Conservation (phyloP, 2,888 invertebrate species). For the Torymus auratus region DNA sequence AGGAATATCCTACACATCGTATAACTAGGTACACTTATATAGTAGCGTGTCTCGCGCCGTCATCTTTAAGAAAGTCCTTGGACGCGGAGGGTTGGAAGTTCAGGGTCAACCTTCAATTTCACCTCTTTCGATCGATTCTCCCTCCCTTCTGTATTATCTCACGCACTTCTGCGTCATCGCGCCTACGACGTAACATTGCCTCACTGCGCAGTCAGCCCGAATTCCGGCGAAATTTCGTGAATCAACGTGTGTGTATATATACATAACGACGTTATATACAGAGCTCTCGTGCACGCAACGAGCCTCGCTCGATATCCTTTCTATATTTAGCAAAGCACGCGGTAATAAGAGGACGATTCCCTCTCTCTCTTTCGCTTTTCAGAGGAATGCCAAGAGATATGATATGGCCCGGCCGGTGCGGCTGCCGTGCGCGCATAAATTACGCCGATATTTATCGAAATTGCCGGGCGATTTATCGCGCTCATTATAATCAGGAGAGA, state of each 20-base stretch:
- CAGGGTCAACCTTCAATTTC: conserved; percentile 66
- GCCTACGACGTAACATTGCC: too few species aligned
- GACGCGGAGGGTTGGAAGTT: conserved; percentile 61
- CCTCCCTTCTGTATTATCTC: conserved; percentile 43
- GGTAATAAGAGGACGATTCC: too few species aligned
- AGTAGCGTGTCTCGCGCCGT: conserved; percentile 60
- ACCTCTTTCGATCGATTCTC: conserved; percentile 56
- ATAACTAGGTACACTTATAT: too few species aligned
- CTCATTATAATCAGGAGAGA: conserved; percentile 48
- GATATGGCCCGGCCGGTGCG: conserved; percentile 2
- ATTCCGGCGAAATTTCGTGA: too few species aligned
- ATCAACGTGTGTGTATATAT: too few species aligned
- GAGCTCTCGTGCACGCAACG: too few species aligned
- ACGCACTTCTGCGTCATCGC: neutral
- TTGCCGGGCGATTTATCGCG: conserved; percentile 59
- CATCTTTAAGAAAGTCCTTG: conserved; percentile 71
- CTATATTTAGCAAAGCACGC: too few species aligned
- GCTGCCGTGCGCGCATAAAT: conserved; percentile 30
- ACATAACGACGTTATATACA: too few species aligned
- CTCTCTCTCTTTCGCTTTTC: neutral
- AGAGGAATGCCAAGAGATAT: neutral
- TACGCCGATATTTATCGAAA: conserved; percentile 59
- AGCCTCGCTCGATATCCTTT: too few species aligned
- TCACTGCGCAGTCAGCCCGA: too few species aligned
- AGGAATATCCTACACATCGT: conserved; percentile 46